phyloP scores from a whole-genome alignment of 2,888 invertebrate species.

The Tanytarsus gracilentus region DNA sequence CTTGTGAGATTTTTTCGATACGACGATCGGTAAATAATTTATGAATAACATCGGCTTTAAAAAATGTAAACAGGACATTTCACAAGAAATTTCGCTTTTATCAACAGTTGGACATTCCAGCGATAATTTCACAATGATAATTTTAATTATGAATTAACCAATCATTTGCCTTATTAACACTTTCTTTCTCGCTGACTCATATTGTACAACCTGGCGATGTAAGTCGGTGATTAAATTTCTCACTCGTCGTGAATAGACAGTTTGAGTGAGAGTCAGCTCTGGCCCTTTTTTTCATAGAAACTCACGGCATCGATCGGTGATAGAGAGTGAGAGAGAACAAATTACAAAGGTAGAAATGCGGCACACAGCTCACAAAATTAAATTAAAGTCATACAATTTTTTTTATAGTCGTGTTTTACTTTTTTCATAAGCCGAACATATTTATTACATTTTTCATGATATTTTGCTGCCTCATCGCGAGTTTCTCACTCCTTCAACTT shows the following conservation, averaged over 20 bases:
- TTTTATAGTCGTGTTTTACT: not conserved
- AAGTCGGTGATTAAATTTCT: constrained; percentile 27
- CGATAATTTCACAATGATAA: too few species aligned
- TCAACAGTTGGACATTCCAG: too few species aligned
- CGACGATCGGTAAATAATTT: too few species aligned
- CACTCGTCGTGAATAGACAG: not conserved
- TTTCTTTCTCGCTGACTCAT: constrained; percentile 14
- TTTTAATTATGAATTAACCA: too few species aligned
- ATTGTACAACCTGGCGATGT: constrained; percentile 5
- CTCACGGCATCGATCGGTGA: constrained; percentile 6
- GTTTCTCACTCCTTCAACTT: constrained; percentile 19
- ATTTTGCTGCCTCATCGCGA: constrained; percentile 28
- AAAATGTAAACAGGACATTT: too few species aligned
- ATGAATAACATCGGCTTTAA: too few species aligned
- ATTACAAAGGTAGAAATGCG: not conserved
- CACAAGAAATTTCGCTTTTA: too few species aligned
- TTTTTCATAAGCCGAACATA: constrained; percentile 14
- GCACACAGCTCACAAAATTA: constrained; percentile 23
- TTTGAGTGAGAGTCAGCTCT: not conserved
- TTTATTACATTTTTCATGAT: constrained; percentile 28
- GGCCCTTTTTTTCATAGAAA: constrained; percentile 17
- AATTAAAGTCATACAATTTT: constrained; percentile 22
- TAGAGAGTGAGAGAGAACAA: not conserved
- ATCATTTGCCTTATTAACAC: too few species aligned
- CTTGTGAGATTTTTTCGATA: too few species aligned